Percentiles rank a stretch among this genome's conserved stretches.
phyloP scores from a whole-genome alignment of 2,888 invertebrate genomes.

The Hirtodrosophila trivittata region DNA sequence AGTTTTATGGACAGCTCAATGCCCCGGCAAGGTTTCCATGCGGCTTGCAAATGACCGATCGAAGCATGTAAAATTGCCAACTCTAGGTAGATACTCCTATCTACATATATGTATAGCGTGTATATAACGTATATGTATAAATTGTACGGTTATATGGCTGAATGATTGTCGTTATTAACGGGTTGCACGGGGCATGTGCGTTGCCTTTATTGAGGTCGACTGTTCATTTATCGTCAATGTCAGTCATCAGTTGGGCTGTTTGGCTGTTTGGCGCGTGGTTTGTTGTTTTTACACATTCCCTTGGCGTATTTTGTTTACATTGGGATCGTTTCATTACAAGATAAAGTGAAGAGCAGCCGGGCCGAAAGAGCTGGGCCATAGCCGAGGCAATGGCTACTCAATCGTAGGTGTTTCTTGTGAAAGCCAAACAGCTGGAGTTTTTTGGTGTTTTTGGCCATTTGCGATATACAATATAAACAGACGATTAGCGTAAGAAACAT shows the following conservation, averaged over 20 bases:
- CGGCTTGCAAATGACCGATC: slow-evolving; percentile 21
- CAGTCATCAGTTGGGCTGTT: slow-evolving; percentile 66
- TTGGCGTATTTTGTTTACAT: slow-evolving; percentile 50
- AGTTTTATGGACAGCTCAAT: slow-evolving; percentile 33
- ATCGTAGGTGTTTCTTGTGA: slow-evolving; percentile 37
- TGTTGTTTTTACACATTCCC: slow-evolving; percentile 71
- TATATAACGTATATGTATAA: slow-evolving; percentile 1
- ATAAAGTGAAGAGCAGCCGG: background rate
- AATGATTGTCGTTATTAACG: background rate
- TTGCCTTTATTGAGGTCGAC: slow-evolving; percentile 71
- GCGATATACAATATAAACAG: slow-evolving; percentile 17
- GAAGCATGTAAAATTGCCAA: slow-evolving; percentile 8
- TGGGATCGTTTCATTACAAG: slow-evolving; percentile 31
- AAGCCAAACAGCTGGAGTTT: slow-evolving; percentile 47
- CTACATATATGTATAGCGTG: slow-evolving; percentile 2
- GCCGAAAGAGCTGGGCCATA: background rate
- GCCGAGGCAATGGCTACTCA: slow-evolving; percentile 4
- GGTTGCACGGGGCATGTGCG: slow-evolving; percentile 21
- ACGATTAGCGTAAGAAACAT: slow-evolving; percentile 39
- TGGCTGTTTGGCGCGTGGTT: slow-evolving; percentile 58
- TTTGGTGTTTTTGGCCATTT: slow-evolving; percentile 14
- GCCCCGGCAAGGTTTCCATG: slow-evolving; percentile 31
- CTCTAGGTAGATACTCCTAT: background rate
- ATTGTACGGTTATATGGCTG: background rate
- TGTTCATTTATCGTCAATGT: slow-evolving; percentile 76